Evolutionary conservation across 2,113 vertebrate species (phyloP).

Genomic region (Abramis brama): DNA sequence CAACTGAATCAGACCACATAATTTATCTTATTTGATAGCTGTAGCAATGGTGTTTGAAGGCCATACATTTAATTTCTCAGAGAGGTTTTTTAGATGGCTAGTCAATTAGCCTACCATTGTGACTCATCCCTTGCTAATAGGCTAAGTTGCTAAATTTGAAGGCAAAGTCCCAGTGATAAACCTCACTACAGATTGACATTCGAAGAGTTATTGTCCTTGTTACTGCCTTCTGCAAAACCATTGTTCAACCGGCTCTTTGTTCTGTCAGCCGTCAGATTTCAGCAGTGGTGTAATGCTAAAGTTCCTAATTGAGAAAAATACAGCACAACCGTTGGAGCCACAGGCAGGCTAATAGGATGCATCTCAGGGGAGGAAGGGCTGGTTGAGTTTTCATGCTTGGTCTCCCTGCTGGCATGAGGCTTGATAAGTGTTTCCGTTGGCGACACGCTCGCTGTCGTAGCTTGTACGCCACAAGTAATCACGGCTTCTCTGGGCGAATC

Average conservation of each 20-base stretch:
- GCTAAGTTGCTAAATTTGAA: neutral
- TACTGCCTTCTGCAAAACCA: neutral
- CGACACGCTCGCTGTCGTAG: conserved; percentile 33
- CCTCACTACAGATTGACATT: neutral
- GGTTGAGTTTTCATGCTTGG: conserved; percentile 48
- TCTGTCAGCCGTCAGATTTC: conserved; percentile 28
- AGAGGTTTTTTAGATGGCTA: neutral
- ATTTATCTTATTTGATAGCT: neutral
- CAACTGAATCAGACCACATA: neutral
- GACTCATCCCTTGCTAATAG: neutral
- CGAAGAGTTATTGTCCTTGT: conserved; percentile 25
- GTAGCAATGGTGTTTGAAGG: neutral
- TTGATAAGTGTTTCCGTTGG: conserved; percentile 50
- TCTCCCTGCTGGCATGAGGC: conserved; percentile 50
- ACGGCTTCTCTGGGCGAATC: neutral
- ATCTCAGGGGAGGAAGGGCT: conserved; percentile 32
- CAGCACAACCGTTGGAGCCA: neutral
- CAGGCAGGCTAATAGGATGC: conserved; percentile 35
- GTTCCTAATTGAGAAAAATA: conserved; percentile 59
- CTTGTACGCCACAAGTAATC: conserved; percentile 25
- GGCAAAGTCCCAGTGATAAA: neutral
- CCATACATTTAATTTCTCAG: neutral
- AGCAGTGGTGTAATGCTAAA: conserved; percentile 27
- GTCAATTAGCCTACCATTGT: neutral
- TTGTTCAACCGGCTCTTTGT: conserved; percentile 35